These are phyloP conservation scores for Girardinus metallicus DNA, from an alignment of 2,797 vertebrate species.

Conservation along the genomic window DNA sequence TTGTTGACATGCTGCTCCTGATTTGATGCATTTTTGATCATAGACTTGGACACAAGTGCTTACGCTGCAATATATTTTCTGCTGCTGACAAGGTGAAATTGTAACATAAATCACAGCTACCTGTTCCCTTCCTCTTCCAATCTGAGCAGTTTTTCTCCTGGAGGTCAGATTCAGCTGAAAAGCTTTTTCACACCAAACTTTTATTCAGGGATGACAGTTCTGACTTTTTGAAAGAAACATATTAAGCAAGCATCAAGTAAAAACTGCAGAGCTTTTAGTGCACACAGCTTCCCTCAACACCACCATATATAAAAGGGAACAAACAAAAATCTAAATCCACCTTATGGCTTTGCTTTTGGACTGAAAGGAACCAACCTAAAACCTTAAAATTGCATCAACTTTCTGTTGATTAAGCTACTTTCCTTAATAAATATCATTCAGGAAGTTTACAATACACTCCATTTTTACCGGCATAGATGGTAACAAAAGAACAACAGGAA, in stretches of 20 bases:
- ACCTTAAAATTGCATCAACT: not conserved
- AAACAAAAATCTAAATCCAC: not conserved
- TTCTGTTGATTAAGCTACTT: not conserved
- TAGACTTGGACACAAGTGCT: not conserved
- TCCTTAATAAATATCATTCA: not conserved
- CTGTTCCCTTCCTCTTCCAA: not conserved
- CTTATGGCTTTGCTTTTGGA: not conserved
- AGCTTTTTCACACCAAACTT: not conserved
- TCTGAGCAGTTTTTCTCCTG: not conserved
- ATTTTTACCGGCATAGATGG: not conserved
- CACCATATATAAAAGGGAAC: not conserved
- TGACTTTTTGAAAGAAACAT: not conserved
- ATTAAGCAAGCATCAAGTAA: not conserved
- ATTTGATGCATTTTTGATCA: conserved; percentile 25
- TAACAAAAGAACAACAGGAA: not conserved
- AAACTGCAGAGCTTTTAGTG: not conserved
- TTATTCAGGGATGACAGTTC: not conserved
- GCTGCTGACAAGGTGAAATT: not conserved
- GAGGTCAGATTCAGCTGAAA: not conserved
- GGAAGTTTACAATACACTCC: not conserved
- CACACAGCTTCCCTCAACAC: not conserved
- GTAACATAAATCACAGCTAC: not conserved
- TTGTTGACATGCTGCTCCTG: conserved; percentile 28
- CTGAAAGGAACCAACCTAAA: not conserved
- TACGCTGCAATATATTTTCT: not conserved